phyloP scores from a whole-genome alignment of 2,113 vertebrate species.

The Procapra przewalskii region DNA sequence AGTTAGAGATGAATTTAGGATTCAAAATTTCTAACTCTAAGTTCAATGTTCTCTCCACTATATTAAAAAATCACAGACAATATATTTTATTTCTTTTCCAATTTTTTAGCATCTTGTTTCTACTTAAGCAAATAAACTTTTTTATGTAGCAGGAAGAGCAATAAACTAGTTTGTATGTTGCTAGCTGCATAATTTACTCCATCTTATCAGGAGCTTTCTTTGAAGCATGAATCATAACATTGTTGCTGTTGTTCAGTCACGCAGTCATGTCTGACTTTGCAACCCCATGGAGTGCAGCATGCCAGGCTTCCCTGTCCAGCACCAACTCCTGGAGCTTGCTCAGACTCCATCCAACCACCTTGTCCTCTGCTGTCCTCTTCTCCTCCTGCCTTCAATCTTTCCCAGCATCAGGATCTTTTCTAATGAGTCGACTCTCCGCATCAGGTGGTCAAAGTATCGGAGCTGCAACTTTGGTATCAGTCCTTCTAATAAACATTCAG shows the following conservation, averaged over 20 bases:
- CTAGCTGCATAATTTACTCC: not conserved
- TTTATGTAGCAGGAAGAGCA: not conserved
- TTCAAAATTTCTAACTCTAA: not conserved
- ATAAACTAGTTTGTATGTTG: not conserved
- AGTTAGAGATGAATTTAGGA: not conserved
- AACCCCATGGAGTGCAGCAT: not conserved
- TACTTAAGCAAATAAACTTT: not conserved
- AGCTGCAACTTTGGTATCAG: not conserved
- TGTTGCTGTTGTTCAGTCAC: not conserved
- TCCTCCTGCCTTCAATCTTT: not conserved
- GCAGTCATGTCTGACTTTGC: rapidly evolving
- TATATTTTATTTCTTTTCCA: not conserved
- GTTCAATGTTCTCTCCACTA: not conserved
- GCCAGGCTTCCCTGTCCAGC: not conserved
- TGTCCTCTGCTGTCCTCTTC: not conserved
- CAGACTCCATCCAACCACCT: not conserved
- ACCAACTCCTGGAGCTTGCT: not conserved
- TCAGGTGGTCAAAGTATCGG: not conserved
- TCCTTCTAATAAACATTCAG: not conserved
- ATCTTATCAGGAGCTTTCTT: not conserved
- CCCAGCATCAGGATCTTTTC: not conserved
- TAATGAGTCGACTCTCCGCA: rapidly evolving
- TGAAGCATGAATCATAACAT: not conserved
- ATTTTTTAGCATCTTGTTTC: not conserved
- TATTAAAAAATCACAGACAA: not conserved